These are phyloP conservation scores for Troglohyphantes excavatus DNA, from an alignment of 2,888 invertebrate species.

Conservation along the genomic window DNA sequence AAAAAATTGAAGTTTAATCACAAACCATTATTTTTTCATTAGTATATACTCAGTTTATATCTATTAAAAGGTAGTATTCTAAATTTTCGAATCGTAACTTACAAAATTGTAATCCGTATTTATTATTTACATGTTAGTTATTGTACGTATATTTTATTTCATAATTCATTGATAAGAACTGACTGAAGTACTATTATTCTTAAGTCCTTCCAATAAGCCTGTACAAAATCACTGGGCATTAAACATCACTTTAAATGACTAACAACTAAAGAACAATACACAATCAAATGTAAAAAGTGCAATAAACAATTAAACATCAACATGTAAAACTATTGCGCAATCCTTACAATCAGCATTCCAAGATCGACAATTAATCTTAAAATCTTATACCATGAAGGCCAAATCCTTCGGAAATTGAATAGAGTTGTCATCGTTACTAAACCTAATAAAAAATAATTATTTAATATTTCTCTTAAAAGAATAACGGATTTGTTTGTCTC, in stretches of 20 bases:
- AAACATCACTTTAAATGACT: neutral
- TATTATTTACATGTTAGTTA: too few relatives aligned
- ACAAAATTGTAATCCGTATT: too few relatives aligned
- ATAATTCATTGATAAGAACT: too few relatives aligned
- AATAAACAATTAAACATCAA: neutral
- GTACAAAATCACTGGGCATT: too few relatives aligned
- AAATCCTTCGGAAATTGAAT: slow-evolving; percentile 12
- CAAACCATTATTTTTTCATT: too few relatives aligned
- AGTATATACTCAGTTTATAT: too few relatives aligned
- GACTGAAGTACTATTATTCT: too few relatives aligned
- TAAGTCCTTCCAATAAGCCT: too few relatives aligned
- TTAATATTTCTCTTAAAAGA: slow-evolving; percentile 1
- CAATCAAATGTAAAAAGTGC: neutral
- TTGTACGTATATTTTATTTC: too few relatives aligned
- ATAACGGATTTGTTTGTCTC: neutral
- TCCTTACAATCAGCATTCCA: neutral
- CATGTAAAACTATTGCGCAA: neutral
- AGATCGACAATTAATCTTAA: slow-evolving; percentile 1
- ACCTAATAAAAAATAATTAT: neutral
- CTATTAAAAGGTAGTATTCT: too few relatives aligned
- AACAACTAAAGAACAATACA: neutral
- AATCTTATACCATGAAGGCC: slow-evolving; percentile 17
- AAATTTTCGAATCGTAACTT: too few relatives aligned
- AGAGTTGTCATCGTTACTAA: neutral
- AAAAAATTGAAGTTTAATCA: too few relatives aligned